phyloP scores from a whole-genome alignment of 2,888 invertebrate genomes.

The Vandiemenella viatica region DNA sequence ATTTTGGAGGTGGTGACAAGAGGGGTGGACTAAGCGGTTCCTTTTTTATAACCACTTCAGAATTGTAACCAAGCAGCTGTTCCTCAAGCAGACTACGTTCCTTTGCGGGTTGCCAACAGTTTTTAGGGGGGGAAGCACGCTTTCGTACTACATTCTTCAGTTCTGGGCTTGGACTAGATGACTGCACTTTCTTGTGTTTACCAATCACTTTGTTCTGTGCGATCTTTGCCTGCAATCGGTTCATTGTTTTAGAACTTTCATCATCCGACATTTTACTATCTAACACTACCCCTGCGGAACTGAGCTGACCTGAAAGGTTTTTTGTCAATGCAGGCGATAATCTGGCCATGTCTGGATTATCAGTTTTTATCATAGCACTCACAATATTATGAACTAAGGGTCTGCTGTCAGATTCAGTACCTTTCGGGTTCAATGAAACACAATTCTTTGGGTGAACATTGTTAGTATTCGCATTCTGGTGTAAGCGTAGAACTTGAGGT shows the following conservation, averaged over 20 bases:
- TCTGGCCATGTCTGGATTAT: constrained; percentile 4
- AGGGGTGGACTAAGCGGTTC: constrained; percentile 7
- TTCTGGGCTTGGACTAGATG: constrained; percentile 9
- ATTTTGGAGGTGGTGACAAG: background rate
- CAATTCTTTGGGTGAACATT: constrained; percentile 9
- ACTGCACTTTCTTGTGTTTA: constrained; percentile 18
- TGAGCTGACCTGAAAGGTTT: constrained; percentile 2
- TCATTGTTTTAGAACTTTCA: constrained; percentile 19
- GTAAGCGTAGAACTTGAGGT: constrained; percentile 12
- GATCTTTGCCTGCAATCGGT: constrained; percentile 20
- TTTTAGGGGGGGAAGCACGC: background rate
- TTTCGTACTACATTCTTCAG: background rate
- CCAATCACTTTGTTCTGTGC: constrained; percentile 20
- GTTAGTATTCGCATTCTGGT: constrained; percentile 11
- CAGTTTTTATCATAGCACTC: background rate
- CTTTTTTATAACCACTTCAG: constrained; percentile 11
- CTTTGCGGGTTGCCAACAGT: constrained; percentile 3
- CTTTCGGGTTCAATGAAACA: constrained; percentile 6
- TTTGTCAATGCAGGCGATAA: constrained; percentile 5
- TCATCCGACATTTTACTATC: constrained; percentile 13
- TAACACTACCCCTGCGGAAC: background rate
- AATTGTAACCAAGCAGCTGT: constrained; percentile 16
- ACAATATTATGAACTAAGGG: background rate
- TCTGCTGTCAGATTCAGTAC: background rate
- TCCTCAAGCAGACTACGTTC: constrained; percentile 17